These are phyloP conservation scores for Spermophilus dauricus DNA, from an alignment of 2,113 vertebrate species.

Conservation along the genomic window DNA sequence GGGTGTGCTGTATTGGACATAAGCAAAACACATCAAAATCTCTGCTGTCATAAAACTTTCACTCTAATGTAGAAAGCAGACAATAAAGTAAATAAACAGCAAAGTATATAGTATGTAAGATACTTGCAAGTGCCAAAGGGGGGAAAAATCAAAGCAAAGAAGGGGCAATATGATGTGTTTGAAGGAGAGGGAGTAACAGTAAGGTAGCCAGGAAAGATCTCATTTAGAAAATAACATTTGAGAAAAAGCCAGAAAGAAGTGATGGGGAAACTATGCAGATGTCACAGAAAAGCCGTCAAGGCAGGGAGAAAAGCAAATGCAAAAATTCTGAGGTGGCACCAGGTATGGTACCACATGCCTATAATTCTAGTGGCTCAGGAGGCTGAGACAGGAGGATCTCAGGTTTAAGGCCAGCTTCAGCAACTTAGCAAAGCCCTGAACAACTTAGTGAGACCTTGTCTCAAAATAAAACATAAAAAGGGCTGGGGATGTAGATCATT, in stretches of 20 bases:
- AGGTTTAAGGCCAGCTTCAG: too few species aligned
- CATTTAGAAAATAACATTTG: slow-evolving; percentile 14
- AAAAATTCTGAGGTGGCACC: not conserved
- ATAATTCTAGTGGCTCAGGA: too few species aligned
- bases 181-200: not conserved
- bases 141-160: not conserved
- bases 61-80: not conserved
- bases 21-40: not conserved
- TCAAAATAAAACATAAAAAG: too few species aligned
- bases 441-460: too few species aligned
- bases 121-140: not conserved
- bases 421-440: too few species aligned
- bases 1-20: not conserved
- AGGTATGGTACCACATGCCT: too few species aligned
- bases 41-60: not conserved
- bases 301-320: not conserved
- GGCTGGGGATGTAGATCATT: too few species aligned
- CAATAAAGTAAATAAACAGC: not conserved
- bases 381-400: too few species aligned
- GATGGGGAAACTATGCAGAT: not conserved
- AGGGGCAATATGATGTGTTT: not conserved
- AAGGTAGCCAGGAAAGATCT: not conserved
- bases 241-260: not conserved
- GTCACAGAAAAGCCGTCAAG: not conserved
- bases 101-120: not conserved